phyloP scores from a whole-genome alignment of 2,888 invertebrate genomes.

The Thereva nobilitata region DNA sequence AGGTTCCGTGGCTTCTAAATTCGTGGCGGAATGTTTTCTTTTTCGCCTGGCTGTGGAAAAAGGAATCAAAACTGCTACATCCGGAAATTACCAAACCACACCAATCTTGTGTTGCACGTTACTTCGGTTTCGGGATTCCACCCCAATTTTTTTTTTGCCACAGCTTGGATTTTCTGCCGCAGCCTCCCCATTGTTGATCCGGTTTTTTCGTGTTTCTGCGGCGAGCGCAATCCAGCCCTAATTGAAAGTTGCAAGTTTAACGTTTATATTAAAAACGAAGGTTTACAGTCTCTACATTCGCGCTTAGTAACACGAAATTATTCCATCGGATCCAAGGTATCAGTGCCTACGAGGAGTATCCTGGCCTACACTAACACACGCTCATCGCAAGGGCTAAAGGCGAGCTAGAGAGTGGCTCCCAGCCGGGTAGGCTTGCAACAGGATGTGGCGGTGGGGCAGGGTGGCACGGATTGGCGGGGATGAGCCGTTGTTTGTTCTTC shows the following conservation, averaged over 20 bases:
- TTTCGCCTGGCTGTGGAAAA: background rate
- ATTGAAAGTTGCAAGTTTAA: slow-evolving; percentile 32
- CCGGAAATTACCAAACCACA: slow-evolving; percentile 26
- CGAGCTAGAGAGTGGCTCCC: background rate
- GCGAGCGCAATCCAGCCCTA: slow-evolving; percentile 22
- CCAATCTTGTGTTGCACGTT: slow-evolving; percentile 23
- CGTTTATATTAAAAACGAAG: slow-evolving; percentile 28
- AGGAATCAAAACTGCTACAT: slow-evolving; percentile 14
- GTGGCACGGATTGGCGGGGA: background rate
- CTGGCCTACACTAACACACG: too few species aligned
- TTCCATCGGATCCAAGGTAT: slow-evolving; percentile 29
- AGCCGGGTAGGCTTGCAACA: too few species aligned
- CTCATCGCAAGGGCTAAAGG: too few species aligned
- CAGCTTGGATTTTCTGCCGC: slow-evolving; percentile 10
- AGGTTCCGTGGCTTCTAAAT: slow-evolving; percentile 13
- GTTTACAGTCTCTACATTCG: slow-evolving; percentile 1
- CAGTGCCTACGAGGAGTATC: background rate
- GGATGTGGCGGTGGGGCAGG: background rate
- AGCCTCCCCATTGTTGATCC: slow-evolving; percentile 14
- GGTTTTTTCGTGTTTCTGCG: slow-evolving; percentile 19
- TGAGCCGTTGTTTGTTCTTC: slow-evolving; percentile 24
- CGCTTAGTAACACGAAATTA: slow-evolving; percentile 24
- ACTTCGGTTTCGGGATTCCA: slow-evolving; percentile 20
- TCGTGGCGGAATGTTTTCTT: slow-evolving; percentile 5
- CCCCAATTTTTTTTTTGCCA: slow-evolving; percentile 13